These are phyloP conservation scores for Cantharis rufa DNA, from an alignment of 2,888 invertebrate species.

Conservation along the genomic window DNA sequence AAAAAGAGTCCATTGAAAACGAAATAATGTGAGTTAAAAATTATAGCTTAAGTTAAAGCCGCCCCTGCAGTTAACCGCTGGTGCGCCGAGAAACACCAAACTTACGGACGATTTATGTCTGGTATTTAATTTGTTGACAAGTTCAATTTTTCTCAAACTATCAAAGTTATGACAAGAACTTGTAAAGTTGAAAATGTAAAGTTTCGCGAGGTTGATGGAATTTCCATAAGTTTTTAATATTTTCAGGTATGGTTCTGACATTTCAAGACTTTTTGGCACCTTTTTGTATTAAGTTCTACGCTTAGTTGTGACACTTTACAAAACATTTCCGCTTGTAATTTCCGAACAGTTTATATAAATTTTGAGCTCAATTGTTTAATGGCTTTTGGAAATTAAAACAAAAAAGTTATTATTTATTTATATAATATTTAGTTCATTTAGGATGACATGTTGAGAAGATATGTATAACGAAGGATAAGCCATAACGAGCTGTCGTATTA, in stretches of 20 bases:
- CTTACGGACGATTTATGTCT: background rate
- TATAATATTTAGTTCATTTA: slow-evolving; percentile 26
- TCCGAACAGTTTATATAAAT: background rate
- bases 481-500: slow-evolving; percentile 32
- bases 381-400: background rate
- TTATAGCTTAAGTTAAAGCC: background rate
- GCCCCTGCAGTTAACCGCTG: background rate
- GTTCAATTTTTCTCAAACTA: background rate
- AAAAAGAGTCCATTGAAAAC: background rate
- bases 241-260: background rate
- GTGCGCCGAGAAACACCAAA: background rate
- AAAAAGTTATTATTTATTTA: slow-evolving; percentile 4
- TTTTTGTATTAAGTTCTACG: background rate
- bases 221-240: background rate
- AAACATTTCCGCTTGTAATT: background rate
- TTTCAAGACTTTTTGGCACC: background rate
- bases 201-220: background rate
- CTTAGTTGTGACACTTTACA: background rate
- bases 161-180: background rate
- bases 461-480: slow-evolving; percentile 34
- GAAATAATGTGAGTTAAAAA: background rate
- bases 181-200: background rate
- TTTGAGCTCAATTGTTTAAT: background rate
- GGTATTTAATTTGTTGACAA: background rate
- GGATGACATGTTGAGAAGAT: slow-evolving; percentile 31